Evolutionary conservation across 2,797 vertebrate species (phyloP), one percentile per base, ranked within the genome.

Genomic region (Spondyliosoma cantharus): DNA sequence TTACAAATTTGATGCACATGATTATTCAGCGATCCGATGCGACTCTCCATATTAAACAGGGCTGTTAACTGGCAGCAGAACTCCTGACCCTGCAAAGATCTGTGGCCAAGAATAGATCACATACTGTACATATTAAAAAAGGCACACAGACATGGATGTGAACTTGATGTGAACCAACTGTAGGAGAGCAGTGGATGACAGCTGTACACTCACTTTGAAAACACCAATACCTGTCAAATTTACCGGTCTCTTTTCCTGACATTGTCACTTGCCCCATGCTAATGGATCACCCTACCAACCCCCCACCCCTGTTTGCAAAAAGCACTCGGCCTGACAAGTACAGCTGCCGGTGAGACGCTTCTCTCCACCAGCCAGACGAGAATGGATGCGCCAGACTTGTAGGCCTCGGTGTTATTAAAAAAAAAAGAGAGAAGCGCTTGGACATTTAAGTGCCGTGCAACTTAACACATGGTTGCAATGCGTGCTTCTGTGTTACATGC

Each of bases 241-340:
- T 29, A 61, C 25, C 59, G 53, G 53, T 71, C 72, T 72, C 68
- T 68, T 64, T 32, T 63, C 85, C 54, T 86, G 83, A 88, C 80
- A 89, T 52, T 81, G 89, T 78, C 75, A 71, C 71, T 77, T 80
- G 63, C 85, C 89, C 92, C 91, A 90, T 93, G 90, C 90, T 62
- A 74, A 77, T 9, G 57, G 77, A 65, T 43, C 63, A 37, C 32
- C 32, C 32, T 2, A 37, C 43, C 37, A 37, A 8, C 32, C 72
- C 43, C 32, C 32, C 32, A 37, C 32, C 32, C 42, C 37, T 74
- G 69, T 60, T 56, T 37, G 50, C 43, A 74, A 45, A 19, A 90
- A 60, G 25, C 82, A 74, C 67, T 82, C 16, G 63, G 61, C 80
- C 89, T 87, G 86, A 91, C 90, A 91, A 84, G 63, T 89, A 78